Conservation (phyloP, 2,113 vertebrate species). For the Nycticorax nycticorax region DNA sequence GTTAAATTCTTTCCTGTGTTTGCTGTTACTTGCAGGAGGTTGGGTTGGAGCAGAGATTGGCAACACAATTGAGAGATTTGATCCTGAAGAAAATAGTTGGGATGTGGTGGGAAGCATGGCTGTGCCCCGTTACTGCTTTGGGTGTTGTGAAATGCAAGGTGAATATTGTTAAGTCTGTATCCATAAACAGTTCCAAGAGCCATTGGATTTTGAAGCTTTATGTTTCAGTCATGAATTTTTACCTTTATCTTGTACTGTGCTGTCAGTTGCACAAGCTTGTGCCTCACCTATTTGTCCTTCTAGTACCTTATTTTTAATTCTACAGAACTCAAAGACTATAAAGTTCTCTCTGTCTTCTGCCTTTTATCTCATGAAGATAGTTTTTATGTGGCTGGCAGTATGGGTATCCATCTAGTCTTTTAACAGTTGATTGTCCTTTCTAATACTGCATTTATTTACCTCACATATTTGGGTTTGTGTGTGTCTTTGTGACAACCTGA, state of each 20-base stretch:
- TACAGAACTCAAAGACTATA: not conserved
- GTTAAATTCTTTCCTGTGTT: not conserved
- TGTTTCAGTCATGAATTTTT: not conserved
- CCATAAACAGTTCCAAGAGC: not conserved
- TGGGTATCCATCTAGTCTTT: not conserved
- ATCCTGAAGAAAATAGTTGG: constrained; percentile 95
- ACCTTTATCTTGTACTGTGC: not conserved
- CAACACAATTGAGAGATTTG: constrained; percentile 93
- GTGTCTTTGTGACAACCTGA: not conserved
- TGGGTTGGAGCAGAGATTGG: constrained; percentile 98
- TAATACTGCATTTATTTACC: not conserved
- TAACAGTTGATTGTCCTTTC: not conserved
- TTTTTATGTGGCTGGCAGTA: not conserved
- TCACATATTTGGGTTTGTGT: not conserved
- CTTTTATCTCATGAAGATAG: not conserved
- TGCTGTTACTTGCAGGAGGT: constrained; percentile 80
- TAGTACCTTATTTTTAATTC: not conserved
- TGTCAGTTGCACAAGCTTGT: not conserved
- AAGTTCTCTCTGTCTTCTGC: not conserved
- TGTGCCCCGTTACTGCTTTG: constrained; percentile 92
- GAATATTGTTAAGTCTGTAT: not conserved
- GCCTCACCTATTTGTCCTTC: not conserved
- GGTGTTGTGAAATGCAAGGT: constrained; percentile 98
- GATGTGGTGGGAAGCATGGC: constrained; percentile 92
- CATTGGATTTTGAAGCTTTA: not conserved